A percentile compares a stretch with the other conserved stretches of the same genome.
Evolutionary conservation across 1,140 invertebrate genomes (phyloP).

Genomic region (Camponotus pennsylvanicus): DNA sequence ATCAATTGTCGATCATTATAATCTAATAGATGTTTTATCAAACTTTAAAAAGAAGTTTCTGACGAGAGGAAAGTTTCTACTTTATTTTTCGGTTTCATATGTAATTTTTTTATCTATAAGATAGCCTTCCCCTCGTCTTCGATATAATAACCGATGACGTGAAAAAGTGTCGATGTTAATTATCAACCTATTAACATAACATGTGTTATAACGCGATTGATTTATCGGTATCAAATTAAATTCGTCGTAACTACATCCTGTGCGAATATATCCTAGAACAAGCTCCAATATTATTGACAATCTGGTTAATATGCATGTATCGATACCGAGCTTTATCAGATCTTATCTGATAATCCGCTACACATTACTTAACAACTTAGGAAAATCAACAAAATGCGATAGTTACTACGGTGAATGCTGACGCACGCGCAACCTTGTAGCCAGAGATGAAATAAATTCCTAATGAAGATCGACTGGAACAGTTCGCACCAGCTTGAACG

Average conservation of each 20-base stretch:
- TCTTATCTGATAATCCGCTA: slow-evolving; percentile 28
- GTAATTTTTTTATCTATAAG: background rate
- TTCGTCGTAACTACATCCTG: background rate
- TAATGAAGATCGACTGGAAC: slow-evolving; percentile 53
- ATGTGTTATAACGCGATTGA: background rate
- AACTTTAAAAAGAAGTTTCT: background rate
- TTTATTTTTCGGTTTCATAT: background rate
- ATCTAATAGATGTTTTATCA: background rate
- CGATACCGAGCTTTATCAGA: background rate
- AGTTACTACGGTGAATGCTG: slow-evolving; percentile 26
- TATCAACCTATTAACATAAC: slow-evolving; percentile 8
- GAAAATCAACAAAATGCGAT: slow-evolving; percentile 38
- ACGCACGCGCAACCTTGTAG: slow-evolving; percentile 27
- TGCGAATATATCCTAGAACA: background rate
- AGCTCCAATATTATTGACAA: background rate
- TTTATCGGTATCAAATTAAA: slow-evolving; percentile 11
- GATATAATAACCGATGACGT: background rate
- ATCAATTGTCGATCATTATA: background rate
- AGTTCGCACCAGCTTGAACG: slow-evolving; percentile 30
- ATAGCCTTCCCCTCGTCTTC: background rate
- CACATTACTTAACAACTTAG: slow-evolving; percentile 25
- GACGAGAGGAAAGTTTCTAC: background rate
- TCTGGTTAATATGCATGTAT: background rate
- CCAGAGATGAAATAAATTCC: slow-evolving; percentile 60
- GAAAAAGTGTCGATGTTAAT: background rate